Evolutionary conservation across 2,888 invertebrate genomes (phyloP).

Genomic region (Invenusta paracnida): DNA sequence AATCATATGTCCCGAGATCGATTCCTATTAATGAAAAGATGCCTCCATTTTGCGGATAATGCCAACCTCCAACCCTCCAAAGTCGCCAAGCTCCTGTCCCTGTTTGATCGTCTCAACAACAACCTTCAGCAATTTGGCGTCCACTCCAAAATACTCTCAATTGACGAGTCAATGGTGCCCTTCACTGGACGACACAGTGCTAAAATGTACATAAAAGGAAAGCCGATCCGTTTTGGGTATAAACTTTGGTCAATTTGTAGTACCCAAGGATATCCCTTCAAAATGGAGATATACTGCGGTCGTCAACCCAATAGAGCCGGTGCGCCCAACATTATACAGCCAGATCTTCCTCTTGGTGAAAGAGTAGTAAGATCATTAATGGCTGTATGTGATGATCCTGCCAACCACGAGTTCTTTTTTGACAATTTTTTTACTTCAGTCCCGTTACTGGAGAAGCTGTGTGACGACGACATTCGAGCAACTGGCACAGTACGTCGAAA

Average conservation of each 20-base stretch:
- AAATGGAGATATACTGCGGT: conserved; percentile 1
- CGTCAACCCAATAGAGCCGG: not conserved
- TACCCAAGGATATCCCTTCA: not conserved
- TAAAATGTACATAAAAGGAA: conserved; percentile 12
- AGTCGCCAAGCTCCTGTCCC: conserved; percentile 21
- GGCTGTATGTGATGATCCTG: not conserved
- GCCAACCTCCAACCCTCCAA: not conserved
- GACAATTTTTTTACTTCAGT: conserved; percentile 14
- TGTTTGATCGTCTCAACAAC: not conserved
- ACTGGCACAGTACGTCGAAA: conserved; percentile 8
- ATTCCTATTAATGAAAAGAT: not conserved
- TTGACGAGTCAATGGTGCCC: conserved; percentile 19
- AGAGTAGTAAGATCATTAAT: not conserved
- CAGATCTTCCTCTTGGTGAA: conserved; percentile 6
- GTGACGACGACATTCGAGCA: not conserved
- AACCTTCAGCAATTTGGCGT: conserved; percentile 5
- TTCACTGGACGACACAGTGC: not conserved
- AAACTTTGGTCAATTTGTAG: not conserved
- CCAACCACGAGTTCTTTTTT: conserved; percentile 10
- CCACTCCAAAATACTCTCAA: not conserved
- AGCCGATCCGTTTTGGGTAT: conserved; percentile 4
- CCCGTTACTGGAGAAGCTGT: conserved; percentile 11
- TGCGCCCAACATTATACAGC: not conserved
- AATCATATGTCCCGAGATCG: not conserved
- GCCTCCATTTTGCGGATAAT: conserved; percentile 2